phyloP scores from a whole-genome alignment of 2,888 invertebrate genomes.

The Lacanobia wlatinum region DNA sequence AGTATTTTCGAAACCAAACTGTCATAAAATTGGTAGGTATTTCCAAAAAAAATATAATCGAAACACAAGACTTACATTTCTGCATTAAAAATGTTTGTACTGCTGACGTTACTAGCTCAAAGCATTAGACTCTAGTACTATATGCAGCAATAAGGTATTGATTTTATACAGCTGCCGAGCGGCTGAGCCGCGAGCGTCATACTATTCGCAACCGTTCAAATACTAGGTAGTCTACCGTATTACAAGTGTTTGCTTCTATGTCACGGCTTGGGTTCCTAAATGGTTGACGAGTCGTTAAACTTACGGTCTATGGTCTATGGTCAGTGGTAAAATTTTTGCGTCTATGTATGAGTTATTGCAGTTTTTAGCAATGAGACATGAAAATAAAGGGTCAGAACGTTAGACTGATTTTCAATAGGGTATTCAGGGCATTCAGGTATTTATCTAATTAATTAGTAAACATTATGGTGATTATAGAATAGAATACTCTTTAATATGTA shows the following conservation, averaged over 20 bases:
- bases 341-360: not conserved
- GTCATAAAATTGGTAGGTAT: too few species aligned
- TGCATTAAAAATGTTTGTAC: not conserved
- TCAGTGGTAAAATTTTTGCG: not conserved
- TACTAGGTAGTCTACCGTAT: not conserved
- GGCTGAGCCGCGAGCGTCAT: slow-evolving; percentile 5
- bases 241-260: not conserved
- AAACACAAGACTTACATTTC: not conserved
- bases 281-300: not conserved
- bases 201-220: slow-evolving; percentile 15
- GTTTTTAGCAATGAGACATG: not conserved
- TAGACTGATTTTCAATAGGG: too few species aligned
- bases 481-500: too few species aligned
- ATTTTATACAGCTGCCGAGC: slow-evolving; percentile 38
- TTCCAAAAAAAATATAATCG: not conserved
- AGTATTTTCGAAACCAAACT: too few species aligned
- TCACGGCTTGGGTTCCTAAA: not conserved
- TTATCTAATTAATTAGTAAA: too few species aligned
- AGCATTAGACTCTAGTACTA: not conserved
- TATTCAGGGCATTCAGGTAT: too few species aligned
- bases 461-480: too few species aligned
- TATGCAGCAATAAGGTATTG: slow-evolving; percentile 50
- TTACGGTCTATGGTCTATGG: not conserved
- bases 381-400: too few species aligned
- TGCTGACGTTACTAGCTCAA: not conserved